Evolutionary conservation across 1,140 invertebrate genomes (phyloP).

Genomic region (Phocides pigmalion): DNA sequence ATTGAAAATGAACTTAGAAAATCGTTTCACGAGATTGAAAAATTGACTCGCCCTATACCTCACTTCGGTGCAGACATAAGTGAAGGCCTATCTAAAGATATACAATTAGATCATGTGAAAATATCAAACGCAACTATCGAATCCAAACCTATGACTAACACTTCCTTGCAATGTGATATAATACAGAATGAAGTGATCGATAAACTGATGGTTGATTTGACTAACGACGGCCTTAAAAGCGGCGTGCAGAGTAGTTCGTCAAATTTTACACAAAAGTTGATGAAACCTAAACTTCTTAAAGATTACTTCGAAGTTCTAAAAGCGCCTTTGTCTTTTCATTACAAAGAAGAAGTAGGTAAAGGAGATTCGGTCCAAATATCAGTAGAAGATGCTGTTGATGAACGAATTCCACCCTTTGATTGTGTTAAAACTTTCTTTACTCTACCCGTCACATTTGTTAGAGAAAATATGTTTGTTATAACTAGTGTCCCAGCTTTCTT

Average conservation of each 20-base stretch:
- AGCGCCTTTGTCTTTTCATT: slow-evolving; percentile 30
- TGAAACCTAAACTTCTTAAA: slow-evolving; percentile 39
- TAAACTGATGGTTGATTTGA: slow-evolving; percentile 49
- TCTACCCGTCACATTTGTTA: slow-evolving; percentile 46
- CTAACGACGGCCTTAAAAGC: slow-evolving; percentile 34
- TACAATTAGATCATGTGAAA: slow-evolving; percentile 1
- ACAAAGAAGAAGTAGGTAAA: slow-evolving; percentile 31
- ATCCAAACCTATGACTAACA: slow-evolving; percentile 32
- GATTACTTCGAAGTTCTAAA: slow-evolving; percentile 55
- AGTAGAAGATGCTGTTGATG: slow-evolving; percentile 31
- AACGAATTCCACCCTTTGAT: slow-evolving; percentile 4
- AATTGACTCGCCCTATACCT: slow-evolving; percentile 28
- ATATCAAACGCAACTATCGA: slow-evolving; percentile 20
- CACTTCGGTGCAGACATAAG: slow-evolving; percentile 12
- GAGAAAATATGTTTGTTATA: slow-evolving; percentile 58
- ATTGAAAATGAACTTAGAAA: slow-evolving; percentile 56
- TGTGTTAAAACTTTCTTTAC: slow-evolving; percentile 31
- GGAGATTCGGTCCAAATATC: slow-evolving; percentile 45
- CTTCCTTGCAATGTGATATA: slow-evolving; percentile 56
- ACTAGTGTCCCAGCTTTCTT: slow-evolving; percentile 61
- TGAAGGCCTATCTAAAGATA: not conserved
- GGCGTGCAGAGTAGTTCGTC: slow-evolving; percentile 17
- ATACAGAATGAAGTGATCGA: slow-evolving; percentile 57
- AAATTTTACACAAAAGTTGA: slow-evolving; percentile 37
- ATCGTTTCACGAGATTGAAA: slow-evolving; percentile 44